Base-by-base conservation (phyloP, 2,113 vertebrate genomes). In the Hippocampus zosterae region DNA sequence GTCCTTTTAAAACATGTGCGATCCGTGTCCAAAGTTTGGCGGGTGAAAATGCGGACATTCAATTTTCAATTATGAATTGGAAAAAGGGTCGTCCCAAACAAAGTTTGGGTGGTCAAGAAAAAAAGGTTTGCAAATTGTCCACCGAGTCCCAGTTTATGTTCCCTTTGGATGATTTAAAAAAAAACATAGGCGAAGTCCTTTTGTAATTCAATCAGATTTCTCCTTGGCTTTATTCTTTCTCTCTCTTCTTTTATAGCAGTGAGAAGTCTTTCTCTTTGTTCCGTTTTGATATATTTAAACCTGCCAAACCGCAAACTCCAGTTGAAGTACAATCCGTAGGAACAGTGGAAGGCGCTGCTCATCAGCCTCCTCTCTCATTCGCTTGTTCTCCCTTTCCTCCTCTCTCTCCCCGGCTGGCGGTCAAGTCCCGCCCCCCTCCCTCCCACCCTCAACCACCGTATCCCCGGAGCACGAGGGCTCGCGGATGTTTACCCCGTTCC, bases 401-500 rank as follows among this genome's bases (percentile, higher is more conserved):
- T 81, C 81, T 78, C 84, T 80, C 84, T 73, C 79, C 87, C 88
- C 92, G 82, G 80, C 85, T 78, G 84, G 83, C 90, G 81, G 64
- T 72, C 77, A 83, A 86, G 88, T 86, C 91, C 89, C 88, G 72
- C 62, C 82, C 92, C 89, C 82, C 90, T 16, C 92, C 88, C 91
- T 16, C 92, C 88, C 91, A 89, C 73, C 76, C 55, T 61, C 70
- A 69, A 41, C 57, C 69, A 71, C 89, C 87, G 53, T 48, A 90
- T 89, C 90, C 91, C 91, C 91, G 84, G 85, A 52, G 90, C 91
- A 55, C 81, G 37, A 86, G 90, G 92, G 93, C 93, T 91, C 93
- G 85, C 88, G 92, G 93, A 91, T 95, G 94, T 95, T 94, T 95
- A 95, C 92, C 92, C 25, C 92, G 91, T 89, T 86, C 92, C 93